Evolutionary conservation across 2,888 invertebrate genomes (phyloP), one percentile per base, ranked within the genome.

Genomic region (Heteromurus nitidus): DNA sequence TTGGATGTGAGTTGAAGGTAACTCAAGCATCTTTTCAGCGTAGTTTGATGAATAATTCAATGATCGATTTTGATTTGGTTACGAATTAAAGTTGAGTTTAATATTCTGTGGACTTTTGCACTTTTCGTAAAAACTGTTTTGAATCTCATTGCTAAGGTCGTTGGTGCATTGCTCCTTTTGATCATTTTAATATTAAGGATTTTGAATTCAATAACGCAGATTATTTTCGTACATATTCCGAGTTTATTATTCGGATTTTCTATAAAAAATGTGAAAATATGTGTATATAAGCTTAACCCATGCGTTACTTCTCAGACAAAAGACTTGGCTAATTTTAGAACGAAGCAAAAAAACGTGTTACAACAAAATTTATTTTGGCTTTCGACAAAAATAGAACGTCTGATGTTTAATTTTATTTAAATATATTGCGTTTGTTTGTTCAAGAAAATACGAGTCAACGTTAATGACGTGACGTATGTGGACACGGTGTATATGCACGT

Each of bases 401-500:
- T n/a, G n/a, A 36, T 36, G 47, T 47, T 3, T 11, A 16, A 16
- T 11, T n/a, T 47, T 47, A 5, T 11, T 47, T 47, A 11, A 47
- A 16, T 16, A n/a, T 11, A 11, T 47, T 47, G 18, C 22, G 7
- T 22, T 55, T 20, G 3, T 50, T 13, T 28, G 13, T 16, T 47
- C 18, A 26, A 58, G 20, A 55, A 55, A 20, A 55, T 2, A 22
- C 20, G 7, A 28, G 74, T 26, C 74, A 64, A 74, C 65, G 74
- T 53, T 74, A 74, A 65, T 74, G 53, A 44, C 74, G 20, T 47
- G 47, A 47, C 47, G 47, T 47, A 3, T 16, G 47, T 11, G n/a
- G 47, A n/a, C n/a, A n/a, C 47, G 3, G 47, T 5, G n/a, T 3
- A 16, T 47, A 47, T 16, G 47, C 11, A 13, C 5, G 36, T 3